Conservation (phyloP, 2,888 invertebrate species). For the Apeira syringaria region DNA sequence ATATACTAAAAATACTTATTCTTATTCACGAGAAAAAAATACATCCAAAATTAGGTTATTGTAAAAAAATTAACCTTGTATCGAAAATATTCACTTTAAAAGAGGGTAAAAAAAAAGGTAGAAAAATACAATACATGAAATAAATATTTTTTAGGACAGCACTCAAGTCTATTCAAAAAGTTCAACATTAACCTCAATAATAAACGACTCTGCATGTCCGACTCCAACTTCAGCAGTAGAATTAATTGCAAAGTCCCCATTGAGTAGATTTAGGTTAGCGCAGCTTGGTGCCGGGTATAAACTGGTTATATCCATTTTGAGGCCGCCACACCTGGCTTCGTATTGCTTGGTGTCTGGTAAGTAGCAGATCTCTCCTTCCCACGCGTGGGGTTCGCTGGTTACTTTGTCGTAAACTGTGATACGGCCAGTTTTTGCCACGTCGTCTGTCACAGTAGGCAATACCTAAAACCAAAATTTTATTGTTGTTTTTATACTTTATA, state of each 20-base stretch:
- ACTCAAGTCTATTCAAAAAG: constrained; percentile 31
- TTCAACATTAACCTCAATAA: constrained; percentile 53
- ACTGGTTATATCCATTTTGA: constrained; percentile 48
- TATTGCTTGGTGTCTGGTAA: constrained; percentile 44
- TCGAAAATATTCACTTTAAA: no score
- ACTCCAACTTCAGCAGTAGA: constrained; percentile 50
- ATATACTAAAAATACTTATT: no score
- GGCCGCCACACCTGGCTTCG: constrained; percentile 37
- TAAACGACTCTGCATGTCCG: constrained; percentile 50
- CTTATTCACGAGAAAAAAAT: no score
- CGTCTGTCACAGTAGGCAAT: constrained; percentile 37
- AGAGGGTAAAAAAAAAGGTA: no score
- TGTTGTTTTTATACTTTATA: no score
- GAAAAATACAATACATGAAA: no score
- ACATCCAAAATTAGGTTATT: no score
- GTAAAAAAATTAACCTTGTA: no score
- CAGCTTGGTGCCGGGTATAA: constrained; percentile 59
- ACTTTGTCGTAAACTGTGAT: constrained; percentile 65
- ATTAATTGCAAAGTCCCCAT: constrained; percentile 46
- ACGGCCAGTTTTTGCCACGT: constrained; percentile 37
- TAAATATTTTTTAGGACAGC: no score
- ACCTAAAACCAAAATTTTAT: constrained; percentile 48
- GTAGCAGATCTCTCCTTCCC: constrained; percentile 50
- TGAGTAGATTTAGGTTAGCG: constrained; percentile 51
- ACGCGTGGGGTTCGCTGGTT: constrained; percentile 56